These are phyloP conservation scores for Cettia cetti DNA, from an alignment of 2,113 vertebrate species.

Conservation along the genomic window DNA sequence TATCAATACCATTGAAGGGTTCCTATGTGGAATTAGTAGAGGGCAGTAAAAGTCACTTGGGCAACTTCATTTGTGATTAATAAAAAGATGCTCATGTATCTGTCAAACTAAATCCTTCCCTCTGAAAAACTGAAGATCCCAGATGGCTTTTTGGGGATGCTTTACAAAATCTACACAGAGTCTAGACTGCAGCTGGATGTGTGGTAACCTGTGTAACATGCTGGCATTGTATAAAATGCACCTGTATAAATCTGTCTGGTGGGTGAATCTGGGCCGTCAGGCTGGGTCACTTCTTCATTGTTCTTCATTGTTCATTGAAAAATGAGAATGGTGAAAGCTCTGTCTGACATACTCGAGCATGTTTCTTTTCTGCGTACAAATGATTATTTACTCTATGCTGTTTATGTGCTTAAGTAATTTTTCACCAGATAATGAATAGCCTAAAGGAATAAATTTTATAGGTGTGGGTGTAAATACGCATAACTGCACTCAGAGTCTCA, in stretches of 20 bases:
- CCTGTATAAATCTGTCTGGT: background rate
- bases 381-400: background rate
- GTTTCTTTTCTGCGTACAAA: background rate
- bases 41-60: background rate
- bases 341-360: background rate
- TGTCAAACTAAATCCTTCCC: background rate
- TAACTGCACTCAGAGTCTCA: background rate
- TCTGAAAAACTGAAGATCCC: background rate
- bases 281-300: background rate
- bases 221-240: background rate
- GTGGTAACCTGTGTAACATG: background rate
- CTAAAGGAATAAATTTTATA: background rate
- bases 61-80: background rate
- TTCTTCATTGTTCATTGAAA: background rate
- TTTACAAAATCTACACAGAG: background rate
- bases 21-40: background rate
- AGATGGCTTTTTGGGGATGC: background rate
- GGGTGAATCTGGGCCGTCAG: background rate
- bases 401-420: background rate
- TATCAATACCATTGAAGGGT: background rate
- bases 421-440: background rate
- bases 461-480: background rate
- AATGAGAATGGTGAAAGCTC: background rate
- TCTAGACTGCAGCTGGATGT: background rate
- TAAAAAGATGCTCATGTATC: background rate